Evolutionary conservation across 2,888 invertebrate species (phyloP), one percentile per base, ranked within the genome.

Genomic region (Drosophila austrosaltans): DNA sequence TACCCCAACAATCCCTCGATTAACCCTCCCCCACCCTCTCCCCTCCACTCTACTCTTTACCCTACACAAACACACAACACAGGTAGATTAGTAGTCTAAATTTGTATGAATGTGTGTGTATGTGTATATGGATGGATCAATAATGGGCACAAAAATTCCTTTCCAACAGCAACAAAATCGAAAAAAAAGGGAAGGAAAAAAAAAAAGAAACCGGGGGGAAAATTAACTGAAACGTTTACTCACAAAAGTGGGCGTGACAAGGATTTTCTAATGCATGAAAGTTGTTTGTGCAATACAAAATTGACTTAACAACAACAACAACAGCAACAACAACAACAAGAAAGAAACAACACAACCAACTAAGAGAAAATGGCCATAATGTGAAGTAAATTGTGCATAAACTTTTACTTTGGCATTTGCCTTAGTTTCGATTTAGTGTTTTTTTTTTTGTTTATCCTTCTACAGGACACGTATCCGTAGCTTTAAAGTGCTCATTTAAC

Each of bases 101-200:
- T 48, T 67, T 22, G 58, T 62, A 60, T 60, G 57, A 10, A 32
- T 40, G 20, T 63, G 53, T 44, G 36, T 36, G 53, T 62, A 59
- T 58, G 44, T 65, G 64, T 70, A 61, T 72, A 62, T 73, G 54
- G 62, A 75, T 80, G 82, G 82, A 82, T 82, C 87, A 82, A 82
- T 82, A 82, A 87, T 72, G 87, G 87, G 79, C 84, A 81, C 87
- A 84, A 87, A 85, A 85, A 77, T 80, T 87, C 66, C 72, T 74
- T 74, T 25, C 4, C 72, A 66, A 48, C 64, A 63, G 32, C 57
- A 62, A 61, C 44, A 72, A 48, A 63, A 66, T 69, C 77, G 72
- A 54, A 71, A 58, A 53, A 25, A 25, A 4, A 32, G 36, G 54
- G 28, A 8, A 10, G 8, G 10, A 36, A 36, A 36, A 36, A 36